Base-by-base conservation (phyloP, 2,113 vertebrate genomes). In the Misgurnus anguillicaudatus region DNA sequence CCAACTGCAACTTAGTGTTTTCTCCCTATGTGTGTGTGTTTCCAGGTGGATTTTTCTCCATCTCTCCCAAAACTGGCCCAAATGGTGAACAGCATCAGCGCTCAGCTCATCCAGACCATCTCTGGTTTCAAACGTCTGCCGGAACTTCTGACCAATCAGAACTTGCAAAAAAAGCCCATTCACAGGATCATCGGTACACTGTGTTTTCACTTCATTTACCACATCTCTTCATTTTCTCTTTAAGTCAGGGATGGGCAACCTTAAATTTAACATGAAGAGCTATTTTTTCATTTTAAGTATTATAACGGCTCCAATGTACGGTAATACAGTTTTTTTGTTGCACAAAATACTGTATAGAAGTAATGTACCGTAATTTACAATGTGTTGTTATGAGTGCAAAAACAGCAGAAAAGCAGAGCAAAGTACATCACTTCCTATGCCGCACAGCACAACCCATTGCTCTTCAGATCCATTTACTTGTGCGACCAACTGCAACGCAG, bases 41-140 rank as follows among this genome's bases (percentile, higher is more conserved):
- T 65, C 79, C 83, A 97, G 96, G 91, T 96, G 71, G 92, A 92
- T 62, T 96, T 96, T 86, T 95, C 93, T 7, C 96, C 95, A 0
- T 86, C 92, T 0, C 90, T 93, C 0, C 84, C 78, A 60, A 93
- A 93, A 9, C 89, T 97, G 42, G 87, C 92, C 0, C 85, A 73
- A 42, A 86, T 91, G 38, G 91, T 94, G 80, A 94, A 88, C 69
- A 91, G 86, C 78, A 89, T 93, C 53, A 80, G 85, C 72, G 69
- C 5, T 75, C 93, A 94, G 67, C 91, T 97, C 58, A 91, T 95
- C 84, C 78, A 64, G 61, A 90, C 92, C 60, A 86, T 95, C 78
- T 92, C 94, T 0, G 86, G 89, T 78, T 94, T 97, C 87, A 90
- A 87, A 65, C 91, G 92, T 4, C 90, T 97, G 21, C 94, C 95